Base-by-base conservation (phyloP, 1,140 invertebrate genomes). In the Neodiprion lecontei region DNA sequence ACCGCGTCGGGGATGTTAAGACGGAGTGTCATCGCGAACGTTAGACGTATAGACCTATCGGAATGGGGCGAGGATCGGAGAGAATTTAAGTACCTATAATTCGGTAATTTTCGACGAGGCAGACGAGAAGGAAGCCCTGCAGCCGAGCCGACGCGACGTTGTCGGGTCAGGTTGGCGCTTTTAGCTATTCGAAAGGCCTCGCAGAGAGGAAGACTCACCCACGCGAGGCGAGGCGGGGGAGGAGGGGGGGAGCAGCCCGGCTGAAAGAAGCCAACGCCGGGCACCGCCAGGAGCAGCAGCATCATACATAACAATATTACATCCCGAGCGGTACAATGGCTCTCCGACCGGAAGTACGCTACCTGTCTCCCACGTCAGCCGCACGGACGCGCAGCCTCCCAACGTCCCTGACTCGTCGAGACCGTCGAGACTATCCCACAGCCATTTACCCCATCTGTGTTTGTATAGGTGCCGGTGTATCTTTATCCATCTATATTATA, bases 361-460 rank as follows among this genome's bases (percentile, higher is more conserved):
- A 86, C 85, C 85, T 87, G 87, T 88, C 87, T 87, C 87, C 85
- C 86, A 88, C 87, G 86, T 87, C 79, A 82, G 84, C 81, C 83
- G 81, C 86, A 83, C 53, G 53, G 53, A 61, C 53, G 53, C 53
- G 80, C 79, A 80, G 84, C 86, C 82, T 88, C 86, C 85, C 76
- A 75, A 75, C 77, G 77, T 77, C 78, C 40, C 72, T 76, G 74
- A 48, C 65, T 67, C 77, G 76, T 75, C 11, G 53, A 14, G 11
- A 17, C 11, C 11, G n/a, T 17, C n/a, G n/a, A 14, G 11, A 12
- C 53, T 14, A 12, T 14, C 28, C 28, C 28, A 40, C 28, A 40
- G 53, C 53, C 53, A 61, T 61, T 61, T 61, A 61, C n/a, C 53
- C 53, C 53, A 4, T 61, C n/a, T 61, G 53, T 61, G 53, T 61